phyloP scores from a whole-genome alignment of 2,888 invertebrate genomes.

The Hedya salicella region DNA sequence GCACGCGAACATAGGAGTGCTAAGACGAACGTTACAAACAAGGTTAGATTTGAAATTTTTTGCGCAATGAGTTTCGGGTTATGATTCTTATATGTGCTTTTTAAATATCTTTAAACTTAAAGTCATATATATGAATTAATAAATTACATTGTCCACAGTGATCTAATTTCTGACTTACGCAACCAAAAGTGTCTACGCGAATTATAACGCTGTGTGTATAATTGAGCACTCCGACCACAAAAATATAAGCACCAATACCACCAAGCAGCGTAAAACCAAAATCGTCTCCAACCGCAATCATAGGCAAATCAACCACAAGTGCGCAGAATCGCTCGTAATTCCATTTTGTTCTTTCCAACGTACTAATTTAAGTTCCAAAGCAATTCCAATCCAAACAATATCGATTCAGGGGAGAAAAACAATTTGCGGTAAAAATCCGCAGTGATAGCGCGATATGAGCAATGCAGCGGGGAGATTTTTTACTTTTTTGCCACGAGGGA shows the following conservation, averaged over 20 bases:
- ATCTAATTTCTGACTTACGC: too few species aligned
- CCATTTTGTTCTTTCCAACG: constrained; percentile 64
- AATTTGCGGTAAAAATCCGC: constrained; percentile 79
- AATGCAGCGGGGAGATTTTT: constrained; percentile 70
- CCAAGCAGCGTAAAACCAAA: constrained; percentile 21
- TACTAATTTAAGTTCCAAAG: constrained; percentile 69
- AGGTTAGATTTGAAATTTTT: too few species aligned
- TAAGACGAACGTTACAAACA: too few species aligned
- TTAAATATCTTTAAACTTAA: too few species aligned
- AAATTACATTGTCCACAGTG: too few species aligned
- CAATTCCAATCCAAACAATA: constrained; percentile 72
- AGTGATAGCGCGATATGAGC: constrained; percentile 76
- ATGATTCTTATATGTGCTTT: too few species aligned
- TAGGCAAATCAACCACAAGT: constrained; percentile 58
- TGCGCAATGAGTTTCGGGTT: too few species aligned
- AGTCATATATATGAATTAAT: too few species aligned
- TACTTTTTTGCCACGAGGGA: constrained; percentile 72
- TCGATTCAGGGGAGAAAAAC: constrained; percentile 74
- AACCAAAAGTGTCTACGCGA: too few species aligned
- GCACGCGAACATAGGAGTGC: too few species aligned
- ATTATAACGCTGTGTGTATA: not conserved
- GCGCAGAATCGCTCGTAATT: constrained; percentile 62
- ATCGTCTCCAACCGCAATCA: constrained; percentile 40
- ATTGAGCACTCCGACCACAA: not conserved
- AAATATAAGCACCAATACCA: constrained; percentile 20